Conservation (phyloP, 2,797 vertebrate species). For the Antrozous pallidus region DNA sequence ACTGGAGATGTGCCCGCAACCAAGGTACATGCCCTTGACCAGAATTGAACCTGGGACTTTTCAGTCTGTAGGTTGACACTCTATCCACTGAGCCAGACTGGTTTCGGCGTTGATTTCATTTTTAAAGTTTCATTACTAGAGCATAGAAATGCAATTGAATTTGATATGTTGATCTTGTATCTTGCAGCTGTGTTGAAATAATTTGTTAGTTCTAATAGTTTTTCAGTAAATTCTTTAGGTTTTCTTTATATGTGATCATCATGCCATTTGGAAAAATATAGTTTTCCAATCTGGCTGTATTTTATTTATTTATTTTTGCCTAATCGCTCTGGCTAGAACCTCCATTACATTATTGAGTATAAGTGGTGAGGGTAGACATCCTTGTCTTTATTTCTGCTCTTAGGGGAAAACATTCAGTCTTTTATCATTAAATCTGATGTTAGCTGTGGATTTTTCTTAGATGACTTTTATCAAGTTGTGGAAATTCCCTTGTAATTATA, state of each 20-base stretch:
- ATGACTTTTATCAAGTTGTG: background rate
- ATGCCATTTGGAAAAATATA: background rate
- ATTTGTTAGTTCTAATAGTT: background rate
- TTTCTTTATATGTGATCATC: background rate
- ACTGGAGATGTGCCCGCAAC: no score
- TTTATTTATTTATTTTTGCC: background rate
- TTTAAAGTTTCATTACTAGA: background rate
- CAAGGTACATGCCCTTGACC: no score
- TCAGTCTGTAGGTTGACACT: no score
- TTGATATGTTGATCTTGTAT: background rate
- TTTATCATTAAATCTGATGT: background rate
- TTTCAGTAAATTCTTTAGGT: background rate
- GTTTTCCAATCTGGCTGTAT: background rate
- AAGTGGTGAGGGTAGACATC: background rate
- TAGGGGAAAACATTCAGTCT: background rate
- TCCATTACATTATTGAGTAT: background rate
- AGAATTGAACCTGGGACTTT: no score
- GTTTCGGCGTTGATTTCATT: no score
- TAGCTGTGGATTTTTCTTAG: background rate
- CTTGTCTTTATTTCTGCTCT: background rate
- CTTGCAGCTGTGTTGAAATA: background rate
- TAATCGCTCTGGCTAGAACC: background rate
- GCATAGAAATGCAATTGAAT: background rate
- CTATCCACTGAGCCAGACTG: no score
- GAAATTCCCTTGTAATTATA: background rate